phyloP scores from a whole-genome alignment of 1,140 invertebrate species.

The Pseudomyrmex flavicornis region DNA sequence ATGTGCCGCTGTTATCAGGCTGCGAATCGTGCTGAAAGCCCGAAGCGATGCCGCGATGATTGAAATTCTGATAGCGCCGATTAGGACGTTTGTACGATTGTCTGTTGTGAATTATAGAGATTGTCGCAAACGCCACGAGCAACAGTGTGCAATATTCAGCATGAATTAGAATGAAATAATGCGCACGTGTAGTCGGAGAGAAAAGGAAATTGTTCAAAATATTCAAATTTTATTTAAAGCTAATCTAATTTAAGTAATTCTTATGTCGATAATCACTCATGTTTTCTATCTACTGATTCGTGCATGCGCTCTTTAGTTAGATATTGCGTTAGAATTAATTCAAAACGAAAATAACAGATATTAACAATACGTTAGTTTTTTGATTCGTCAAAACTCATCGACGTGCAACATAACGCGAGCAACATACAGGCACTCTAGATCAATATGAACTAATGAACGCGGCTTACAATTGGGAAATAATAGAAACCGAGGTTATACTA shows the following conservation, averaged over 20 bases:
- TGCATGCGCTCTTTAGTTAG: neutral
- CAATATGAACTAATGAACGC: conserved; percentile 9
- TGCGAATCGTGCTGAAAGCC: conserved; percentile 52
- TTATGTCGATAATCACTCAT: neutral
- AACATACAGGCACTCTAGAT: neutral
- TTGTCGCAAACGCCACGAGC: conserved; percentile 46
- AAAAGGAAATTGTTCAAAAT: neutral
- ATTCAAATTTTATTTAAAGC: no score
- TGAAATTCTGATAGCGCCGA: conserved; percentile 61
- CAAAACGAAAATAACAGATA: no score
- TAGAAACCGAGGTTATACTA: neutral
- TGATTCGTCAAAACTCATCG: neutral
- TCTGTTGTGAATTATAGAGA: conserved; percentile 59
- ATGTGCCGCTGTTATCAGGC: conserved; percentile 38
- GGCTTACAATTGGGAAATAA: conserved; percentile 41
- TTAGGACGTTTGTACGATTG: conserved; percentile 60
- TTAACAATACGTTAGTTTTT: neutral
- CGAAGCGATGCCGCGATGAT: conserved; percentile 47
- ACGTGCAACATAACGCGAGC: conserved; percentile 19
- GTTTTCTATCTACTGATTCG: neutral
- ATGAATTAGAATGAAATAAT: conserved; percentile 56
- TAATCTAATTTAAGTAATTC: neutral
- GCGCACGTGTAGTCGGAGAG: neutral
- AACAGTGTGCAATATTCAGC: conserved; percentile 47
- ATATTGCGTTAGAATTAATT: neutral